Conservation (phyloP, 2,888 invertebrate genomes). For the Elysia crispata region DNA sequence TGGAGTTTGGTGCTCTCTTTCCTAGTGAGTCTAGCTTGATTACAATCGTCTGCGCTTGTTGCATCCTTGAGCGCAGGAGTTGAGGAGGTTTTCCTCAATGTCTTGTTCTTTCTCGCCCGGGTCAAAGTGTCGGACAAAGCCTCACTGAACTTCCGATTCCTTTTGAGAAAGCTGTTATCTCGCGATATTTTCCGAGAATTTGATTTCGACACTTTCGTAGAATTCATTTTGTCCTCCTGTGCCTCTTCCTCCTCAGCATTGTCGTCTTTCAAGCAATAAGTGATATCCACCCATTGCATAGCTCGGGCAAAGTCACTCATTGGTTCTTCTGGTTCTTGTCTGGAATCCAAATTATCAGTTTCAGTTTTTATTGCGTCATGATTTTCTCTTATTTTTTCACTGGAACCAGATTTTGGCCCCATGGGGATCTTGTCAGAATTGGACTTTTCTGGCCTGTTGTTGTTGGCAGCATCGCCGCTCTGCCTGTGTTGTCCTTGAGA, state of each 20-base stretch:
- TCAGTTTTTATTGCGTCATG: not conserved
- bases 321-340: constrained; percentile 13
- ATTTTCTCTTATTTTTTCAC: not conserved
- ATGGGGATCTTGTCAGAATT: too few species aligned
- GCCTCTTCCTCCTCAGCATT: not conserved
- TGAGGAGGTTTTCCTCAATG: not conserved
- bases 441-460: too few species aligned
- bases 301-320: constrained; percentile 39
- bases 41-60: not conserved
- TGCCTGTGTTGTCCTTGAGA: too few species aligned
- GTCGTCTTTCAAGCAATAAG: constrained; percentile 34
- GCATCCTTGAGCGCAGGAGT: not conserved
- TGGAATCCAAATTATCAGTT: not conserved
- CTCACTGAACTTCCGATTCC: constrained; percentile 40
- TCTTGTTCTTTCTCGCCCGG: constrained; percentile 20
- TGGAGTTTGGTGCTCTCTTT: not conserved
- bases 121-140: constrained; percentile 43
- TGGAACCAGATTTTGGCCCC: not conserved
- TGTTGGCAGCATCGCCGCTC: too few species aligned
- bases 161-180: constrained; percentile 46
- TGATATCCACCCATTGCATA: constrained; percentile 48
- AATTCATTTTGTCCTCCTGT: not conserved
- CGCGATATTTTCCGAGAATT: constrained; percentile 42
- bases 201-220: constrained; percentile 30
- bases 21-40: not conserved